These are phyloP conservation scores for Micrasema minimum DNA, from an alignment of 1,140 invertebrate species.

Conservation along the genomic window DNA sequence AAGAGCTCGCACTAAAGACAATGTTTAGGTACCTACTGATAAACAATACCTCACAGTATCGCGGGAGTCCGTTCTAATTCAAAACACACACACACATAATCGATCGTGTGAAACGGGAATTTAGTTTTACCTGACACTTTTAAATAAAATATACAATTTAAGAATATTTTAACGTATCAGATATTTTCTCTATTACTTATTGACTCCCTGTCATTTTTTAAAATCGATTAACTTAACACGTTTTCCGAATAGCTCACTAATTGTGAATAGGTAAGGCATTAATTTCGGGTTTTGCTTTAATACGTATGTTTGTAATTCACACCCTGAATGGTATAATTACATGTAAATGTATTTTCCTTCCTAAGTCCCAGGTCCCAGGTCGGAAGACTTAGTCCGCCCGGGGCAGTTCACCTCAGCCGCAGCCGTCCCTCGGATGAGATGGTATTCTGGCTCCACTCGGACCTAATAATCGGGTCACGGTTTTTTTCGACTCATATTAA, in stretches of 20 bases:
- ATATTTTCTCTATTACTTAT: too few species aligned
- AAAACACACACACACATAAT: too few species aligned
- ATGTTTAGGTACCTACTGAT: slow-evolving; percentile 9
- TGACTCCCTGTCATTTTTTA: too few species aligned
- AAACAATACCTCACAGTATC: slow-evolving; percentile 6
- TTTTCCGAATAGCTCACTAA: too few species aligned
- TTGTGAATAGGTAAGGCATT: too few species aligned
- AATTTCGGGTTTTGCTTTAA: too few species aligned
- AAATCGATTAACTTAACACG: too few species aligned
- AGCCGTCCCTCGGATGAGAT: slow-evolving; percentile 20
- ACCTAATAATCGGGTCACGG: slow-evolving; percentile 36
- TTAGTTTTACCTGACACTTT: too few species aligned
- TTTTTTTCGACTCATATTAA: slow-evolving; percentile 34
- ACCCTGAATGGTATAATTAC: slow-evolving; percentile 4
- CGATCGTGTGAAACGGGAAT: too few species aligned
- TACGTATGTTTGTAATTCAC: slow-evolving; percentile 1
- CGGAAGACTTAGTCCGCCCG: background rate
- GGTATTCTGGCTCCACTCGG: slow-evolving; percentile 30
- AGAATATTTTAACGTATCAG: too few species aligned
- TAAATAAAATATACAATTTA: too few species aligned
- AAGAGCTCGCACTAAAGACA: slow-evolving; percentile 11
- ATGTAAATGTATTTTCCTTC: slow-evolving; percentile 21
- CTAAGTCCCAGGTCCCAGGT: background rate
- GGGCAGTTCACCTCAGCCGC: background rate
- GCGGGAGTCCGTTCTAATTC: too few species aligned